These are phyloP conservation scores for Conchocele bisecta DNA, from an alignment of 2,888 invertebrate genomes.

Conservation along the genomic window DNA sequence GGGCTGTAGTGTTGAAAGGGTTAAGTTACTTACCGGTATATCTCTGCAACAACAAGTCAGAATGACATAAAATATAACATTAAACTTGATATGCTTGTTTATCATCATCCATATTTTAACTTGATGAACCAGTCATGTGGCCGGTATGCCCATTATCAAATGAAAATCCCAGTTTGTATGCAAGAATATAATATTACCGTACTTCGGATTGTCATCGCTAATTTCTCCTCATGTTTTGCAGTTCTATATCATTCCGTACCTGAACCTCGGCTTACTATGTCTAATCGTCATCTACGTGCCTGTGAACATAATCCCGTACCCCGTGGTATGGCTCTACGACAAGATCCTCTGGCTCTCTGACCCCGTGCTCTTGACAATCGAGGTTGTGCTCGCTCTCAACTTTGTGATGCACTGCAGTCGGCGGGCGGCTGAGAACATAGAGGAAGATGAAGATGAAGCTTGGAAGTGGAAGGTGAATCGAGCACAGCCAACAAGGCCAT, in stretches of 20 bases:
- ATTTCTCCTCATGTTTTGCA: conserved; percentile 44
- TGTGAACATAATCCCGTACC: conserved; percentile 70
- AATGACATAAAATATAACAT: no score
- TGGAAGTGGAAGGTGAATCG: conserved; percentile 67
- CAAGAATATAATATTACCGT: not conserved
- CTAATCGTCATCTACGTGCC: conserved; percentile 67
- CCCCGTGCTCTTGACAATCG: conserved; percentile 69
- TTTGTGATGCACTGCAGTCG: conserved; percentile 74
- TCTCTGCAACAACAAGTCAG: no score
- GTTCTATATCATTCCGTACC: conserved; percentile 65
- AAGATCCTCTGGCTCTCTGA: conserved; percentile 69
- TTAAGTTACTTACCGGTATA: no score
- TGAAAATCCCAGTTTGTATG: not conserved
- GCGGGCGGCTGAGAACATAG: conserved; percentile 64
- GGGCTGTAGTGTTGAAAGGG: no score
- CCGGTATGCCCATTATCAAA: no score
- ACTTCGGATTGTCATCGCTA: not conserved
- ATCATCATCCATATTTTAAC: no score
- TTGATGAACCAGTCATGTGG: no score
- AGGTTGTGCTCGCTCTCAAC: conserved; percentile 70
- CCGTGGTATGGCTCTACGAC: conserved; percentile 72
- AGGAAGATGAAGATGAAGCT: conserved; percentile 63
- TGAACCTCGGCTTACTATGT: conserved; percentile 61
- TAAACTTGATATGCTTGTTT: no score
- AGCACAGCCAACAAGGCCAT: not conserved